These are phyloP conservation scores for Ethmia dodecea DNA, from an alignment of 2,888 invertebrate species.

Conservation along the genomic window DNA sequence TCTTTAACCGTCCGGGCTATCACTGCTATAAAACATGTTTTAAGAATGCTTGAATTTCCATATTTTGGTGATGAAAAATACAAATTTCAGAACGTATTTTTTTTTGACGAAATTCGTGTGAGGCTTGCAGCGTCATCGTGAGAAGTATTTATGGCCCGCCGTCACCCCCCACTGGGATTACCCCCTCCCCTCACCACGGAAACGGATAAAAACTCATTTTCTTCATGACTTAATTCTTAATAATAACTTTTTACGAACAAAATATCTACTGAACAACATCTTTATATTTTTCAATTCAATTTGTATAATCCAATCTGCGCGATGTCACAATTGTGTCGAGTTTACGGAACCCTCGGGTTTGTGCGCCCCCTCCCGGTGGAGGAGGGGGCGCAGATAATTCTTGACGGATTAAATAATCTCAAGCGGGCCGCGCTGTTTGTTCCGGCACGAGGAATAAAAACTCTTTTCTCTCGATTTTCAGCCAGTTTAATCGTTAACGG, in stretches of 20 bases:
- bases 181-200: not conserved
- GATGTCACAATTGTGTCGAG: constrained; percentile 3
- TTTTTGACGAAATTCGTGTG: too few relatives aligned
- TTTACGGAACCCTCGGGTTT: constrained; percentile 2
- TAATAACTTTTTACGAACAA: constrained; percentile 2
- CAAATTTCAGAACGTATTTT: too few relatives aligned
- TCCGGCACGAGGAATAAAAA: constrained; percentile 14
- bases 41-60: too few relatives aligned
- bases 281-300: constrained; percentile 11
- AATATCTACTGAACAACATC: not conserved
- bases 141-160: too few relatives aligned
- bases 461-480: constrained; percentile 8
- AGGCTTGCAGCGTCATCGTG: too few relatives aligned
- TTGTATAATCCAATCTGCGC: constrained; percentile 11
- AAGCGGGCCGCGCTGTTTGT: constrained; percentile 17
- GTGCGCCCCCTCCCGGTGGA: not conserved
- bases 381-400: constrained; percentile 7
- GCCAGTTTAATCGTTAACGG: too few relatives aligned
- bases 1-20: too few relatives aligned
- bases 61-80: too few relatives aligned
- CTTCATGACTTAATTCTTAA: constrained; percentile 5
- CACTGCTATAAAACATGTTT: too few relatives aligned
- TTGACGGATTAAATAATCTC: constrained; percentile 27
- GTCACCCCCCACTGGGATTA: not conserved
- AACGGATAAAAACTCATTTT: constrained; percentile 9